Conservation (phyloP, 2,888 invertebrate genomes). For the Athripsodes cinereus region DNA sequence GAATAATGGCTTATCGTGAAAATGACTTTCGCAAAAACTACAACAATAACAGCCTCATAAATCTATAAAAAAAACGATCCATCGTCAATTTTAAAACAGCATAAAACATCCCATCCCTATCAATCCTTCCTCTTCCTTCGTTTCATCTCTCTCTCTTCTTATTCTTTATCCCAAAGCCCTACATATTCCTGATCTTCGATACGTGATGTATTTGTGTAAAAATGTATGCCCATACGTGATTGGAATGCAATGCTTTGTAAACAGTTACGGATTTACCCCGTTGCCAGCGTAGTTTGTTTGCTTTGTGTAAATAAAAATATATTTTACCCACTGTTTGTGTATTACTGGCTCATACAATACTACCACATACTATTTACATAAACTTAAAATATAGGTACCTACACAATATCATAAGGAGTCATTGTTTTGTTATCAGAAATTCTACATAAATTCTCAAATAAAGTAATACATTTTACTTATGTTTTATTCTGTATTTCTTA, state of each 20-base stretch:
- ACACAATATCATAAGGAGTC: no score
- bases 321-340: neutral
- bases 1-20: no score
- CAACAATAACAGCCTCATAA: neutral
- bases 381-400: no score
- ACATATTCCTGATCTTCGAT: constrained; percentile 17
- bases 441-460: no score
- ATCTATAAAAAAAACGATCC: neutral
- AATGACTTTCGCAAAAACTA: no score
- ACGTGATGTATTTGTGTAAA: constrained; percentile 23
- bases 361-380: no score
- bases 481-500: no score
- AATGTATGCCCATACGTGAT: constrained; percentile 18
- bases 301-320: neutral
- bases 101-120: neutral
- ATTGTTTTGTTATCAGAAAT: no score
- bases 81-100: neutral
- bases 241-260: constrained; percentile 3
- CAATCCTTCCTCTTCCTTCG: neutral
- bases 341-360: no score
- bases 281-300: neutral
- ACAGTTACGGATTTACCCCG: constrained; percentile 1
- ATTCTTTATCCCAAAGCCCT: constrained; percentile 7
- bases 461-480: no score
- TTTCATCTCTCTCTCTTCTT: neutral